Percentiles rank a stretch among this genome's conserved stretches.
phyloP scores from a whole-genome alignment of 1,140 invertebrate genomes.

The Scylla paramamosain region DNA sequence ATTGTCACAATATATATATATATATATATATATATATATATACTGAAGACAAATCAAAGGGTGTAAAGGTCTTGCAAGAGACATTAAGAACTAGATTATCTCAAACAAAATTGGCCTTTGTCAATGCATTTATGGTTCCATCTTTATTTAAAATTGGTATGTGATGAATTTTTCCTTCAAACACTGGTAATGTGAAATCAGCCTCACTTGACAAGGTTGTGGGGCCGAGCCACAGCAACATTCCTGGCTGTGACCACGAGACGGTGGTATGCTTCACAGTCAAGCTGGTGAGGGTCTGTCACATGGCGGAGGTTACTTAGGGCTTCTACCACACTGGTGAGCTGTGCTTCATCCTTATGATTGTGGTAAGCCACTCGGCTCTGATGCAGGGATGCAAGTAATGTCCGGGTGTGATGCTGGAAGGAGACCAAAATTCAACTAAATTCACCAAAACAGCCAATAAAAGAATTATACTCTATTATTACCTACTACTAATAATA shows the following conservation, averaged over 20 bases:
- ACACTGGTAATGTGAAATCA: slow-evolving; percentile 78
- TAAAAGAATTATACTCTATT: too few species aligned
- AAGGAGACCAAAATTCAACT: slow-evolving; percentile 78
- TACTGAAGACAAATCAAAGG: not conserved
- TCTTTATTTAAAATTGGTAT: too few species aligned
- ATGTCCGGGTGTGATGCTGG: slow-evolving; percentile 80
- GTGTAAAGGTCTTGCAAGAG: not conserved
- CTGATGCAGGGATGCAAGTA: slow-evolving; percentile 90
- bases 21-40: slow-evolving; percentile 17
- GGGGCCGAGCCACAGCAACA: slow-evolving; percentile 91
- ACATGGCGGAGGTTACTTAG: slow-evolving; percentile 85
- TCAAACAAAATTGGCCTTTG: too few species aligned
- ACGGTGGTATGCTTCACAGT: slow-evolving; percentile 95
- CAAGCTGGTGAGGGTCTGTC: slow-evolving; percentile 85
- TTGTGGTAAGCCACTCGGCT: slow-evolving; percentile 89
- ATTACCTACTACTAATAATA: too few species aligned
- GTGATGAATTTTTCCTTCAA: too few species aligned
- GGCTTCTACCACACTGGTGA: slow-evolving; percentile 84
- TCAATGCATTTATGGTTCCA: too few species aligned
- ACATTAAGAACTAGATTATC: not conserved
- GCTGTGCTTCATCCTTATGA: slow-evolving; percentile 84
- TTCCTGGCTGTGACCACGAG: slow-evolving; percentile 91
- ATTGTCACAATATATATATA: slow-evolving; percentile 53
- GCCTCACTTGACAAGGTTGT: slow-evolving; percentile 90
- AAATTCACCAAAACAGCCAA: slow-evolving; percentile 83